Evolutionary conservation across 2,888 invertebrate genomes (phyloP).

Genomic region (Drosophila lutescens): DNA sequence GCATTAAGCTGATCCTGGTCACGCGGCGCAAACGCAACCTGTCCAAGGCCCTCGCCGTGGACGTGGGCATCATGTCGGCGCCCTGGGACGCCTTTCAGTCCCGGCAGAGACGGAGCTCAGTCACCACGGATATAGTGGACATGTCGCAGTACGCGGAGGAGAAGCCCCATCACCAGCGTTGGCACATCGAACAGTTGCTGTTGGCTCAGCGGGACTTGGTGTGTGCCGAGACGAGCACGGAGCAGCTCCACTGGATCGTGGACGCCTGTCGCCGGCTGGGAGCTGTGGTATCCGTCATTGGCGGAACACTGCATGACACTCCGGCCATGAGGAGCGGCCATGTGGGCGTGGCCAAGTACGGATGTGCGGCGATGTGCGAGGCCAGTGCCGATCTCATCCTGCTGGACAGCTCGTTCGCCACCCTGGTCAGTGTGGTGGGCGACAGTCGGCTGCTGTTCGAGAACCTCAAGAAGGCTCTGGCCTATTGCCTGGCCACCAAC

Average conservation of each 20-base stretch:
- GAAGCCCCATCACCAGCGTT: conserved; percentile 48
- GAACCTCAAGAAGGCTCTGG: conserved; percentile 55
- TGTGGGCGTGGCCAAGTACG: conserved; percentile 49
- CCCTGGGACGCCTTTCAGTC: conserved; percentile 1
- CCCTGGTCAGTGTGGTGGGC: conserved; percentile 40
- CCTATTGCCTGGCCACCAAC: conserved; percentile 45
- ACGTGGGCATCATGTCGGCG: conserved; percentile 46
- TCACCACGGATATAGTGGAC: conserved; percentile 25
- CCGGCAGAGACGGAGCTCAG: too few species aligned
- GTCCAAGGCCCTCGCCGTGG: conserved; percentile 47
- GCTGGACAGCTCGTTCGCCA: conserved; percentile 43
- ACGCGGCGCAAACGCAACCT: conserved; percentile 1
- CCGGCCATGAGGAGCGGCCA: conserved; percentile 39
- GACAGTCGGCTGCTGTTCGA: conserved; percentile 60
- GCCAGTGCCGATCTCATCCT: conserved; percentile 54
- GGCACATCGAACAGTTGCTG: conserved; percentile 42
- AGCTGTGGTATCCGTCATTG: conserved; percentile 58
- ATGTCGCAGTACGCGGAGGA: conserved; percentile 36
- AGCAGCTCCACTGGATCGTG: conserved; percentile 53
- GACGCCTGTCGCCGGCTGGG: conserved; percentile 56
- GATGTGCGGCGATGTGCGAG: conserved; percentile 35
- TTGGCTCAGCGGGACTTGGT: conserved; percentile 49
- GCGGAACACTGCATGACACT: conserved; percentile 46
- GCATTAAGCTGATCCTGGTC: conserved; percentile 59
- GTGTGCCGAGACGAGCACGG: conserved; percentile 32